Base-by-base conservation (phyloP, 2,113 vertebrate species). In the Nestor notabilis region DNA sequence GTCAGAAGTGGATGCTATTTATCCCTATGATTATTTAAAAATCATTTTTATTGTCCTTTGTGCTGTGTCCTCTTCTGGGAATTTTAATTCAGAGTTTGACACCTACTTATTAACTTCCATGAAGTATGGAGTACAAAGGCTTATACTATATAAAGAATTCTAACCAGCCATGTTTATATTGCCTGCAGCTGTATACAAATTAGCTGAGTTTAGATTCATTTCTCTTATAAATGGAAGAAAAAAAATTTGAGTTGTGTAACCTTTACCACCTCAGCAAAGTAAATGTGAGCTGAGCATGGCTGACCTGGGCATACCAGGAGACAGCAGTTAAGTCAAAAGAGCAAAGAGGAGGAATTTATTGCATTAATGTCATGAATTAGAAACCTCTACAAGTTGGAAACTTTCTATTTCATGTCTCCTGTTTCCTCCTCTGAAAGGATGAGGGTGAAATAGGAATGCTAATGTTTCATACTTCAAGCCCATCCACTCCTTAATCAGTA, bases 1-100 rank as follows among this genome's bases (percentile, higher is more conserved):
- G 98, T 98, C 98, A 98, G 98, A 98, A 98, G 97, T 97, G 97
- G 97, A 97, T 98, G 98, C 97, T 98, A 98, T 98, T 98, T 98
- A 98, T 98, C 98, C 97, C 98, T 98, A 97, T 98, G 98, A 98
- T 98, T 98, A 98, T 98, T 98, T 98, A 98, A 98, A 98, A 98
- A 98, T 98, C 98, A 98, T 98, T 98, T 98, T 98, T 98, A 98
- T 98, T 98, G 98, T 98, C 97, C 98, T 98, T 98, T 98, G 98
- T 98, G 97, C 98, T 98, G 96, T 98, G 97, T 98, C 97, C 98
- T 98, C 98, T 98, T 98, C 97, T 97, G 98, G 98, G 98, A 98
- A 98, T 98, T 98, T 98, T 98, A 98, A 98, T 98, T 98, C 98
- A 97, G 97, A 98, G 98, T 98, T 98, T 98, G 98, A 98, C 98